These are phyloP conservation scores for Sylvicola fuscatus DNA, from an alignment of 2,888 invertebrate species.

Conservation along the genomic window DNA sequence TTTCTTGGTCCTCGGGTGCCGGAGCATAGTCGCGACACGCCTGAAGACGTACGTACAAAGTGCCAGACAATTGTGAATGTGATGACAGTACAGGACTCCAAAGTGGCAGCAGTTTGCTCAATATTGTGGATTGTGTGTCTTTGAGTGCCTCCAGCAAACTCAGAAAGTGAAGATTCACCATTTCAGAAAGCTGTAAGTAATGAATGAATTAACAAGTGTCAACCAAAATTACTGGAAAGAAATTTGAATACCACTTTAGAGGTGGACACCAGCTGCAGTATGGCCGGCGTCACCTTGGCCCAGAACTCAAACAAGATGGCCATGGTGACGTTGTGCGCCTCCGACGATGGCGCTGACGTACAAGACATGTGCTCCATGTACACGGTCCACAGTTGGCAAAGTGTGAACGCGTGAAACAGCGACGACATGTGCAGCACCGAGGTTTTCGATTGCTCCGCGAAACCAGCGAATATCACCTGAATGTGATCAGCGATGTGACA, in stretches of 20 bases:
- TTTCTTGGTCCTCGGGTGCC: conserved; percentile 12
- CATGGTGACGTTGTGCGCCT: conserved; percentile 50
- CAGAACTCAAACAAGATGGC: conserved; percentile 91
- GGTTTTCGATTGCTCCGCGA: conserved; percentile 86
- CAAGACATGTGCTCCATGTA: conserved; percentile 81
- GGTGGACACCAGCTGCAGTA: conserved; percentile 77
- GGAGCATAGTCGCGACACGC: conserved; percentile 65
- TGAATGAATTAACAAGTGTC: neutral
- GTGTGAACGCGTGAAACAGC: conserved; percentile 88
- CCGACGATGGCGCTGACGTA: conserved; percentile 40
- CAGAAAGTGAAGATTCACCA: conserved; percentile 92
- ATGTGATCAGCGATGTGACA: conserved; percentile 95
- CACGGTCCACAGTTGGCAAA: conserved; percentile 97
- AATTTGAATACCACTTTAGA: conserved; percentile 60
- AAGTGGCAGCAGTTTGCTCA: conserved; percentile 78
- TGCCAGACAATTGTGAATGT: conserved; percentile 70
- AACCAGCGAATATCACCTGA: conserved; percentile 87
- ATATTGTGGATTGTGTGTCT: conserved; percentile 83
- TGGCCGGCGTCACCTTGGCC: conserved; percentile 92
- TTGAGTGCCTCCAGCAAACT: conserved; percentile 85
- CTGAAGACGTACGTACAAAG: conserved; percentile 69
- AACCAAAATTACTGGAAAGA: conserved; percentile 9
- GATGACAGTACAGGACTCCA: conserved; percentile 94
- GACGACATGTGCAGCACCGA: conserved; percentile 91
- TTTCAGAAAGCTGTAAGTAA: conserved; percentile 67